A percentile compares a stretch with the other conserved stretches of the same genome.
Evolutionary conservation across 2,888 invertebrate species (phyloP).

Genomic region (Drosophila cognata): DNA sequence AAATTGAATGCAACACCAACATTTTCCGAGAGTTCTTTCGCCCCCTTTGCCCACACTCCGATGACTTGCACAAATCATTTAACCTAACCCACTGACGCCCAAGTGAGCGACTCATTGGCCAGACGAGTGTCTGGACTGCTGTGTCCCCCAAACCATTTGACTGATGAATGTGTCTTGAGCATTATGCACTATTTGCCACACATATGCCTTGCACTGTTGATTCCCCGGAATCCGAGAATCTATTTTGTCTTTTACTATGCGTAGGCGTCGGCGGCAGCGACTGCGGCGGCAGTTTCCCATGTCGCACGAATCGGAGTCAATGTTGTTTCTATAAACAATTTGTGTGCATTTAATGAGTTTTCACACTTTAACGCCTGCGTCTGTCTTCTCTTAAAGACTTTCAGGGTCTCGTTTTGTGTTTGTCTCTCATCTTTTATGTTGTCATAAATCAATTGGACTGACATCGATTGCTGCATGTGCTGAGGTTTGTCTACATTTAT

Average conservation of each 20-base stretch:
- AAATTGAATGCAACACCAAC: constrained; percentile 66
- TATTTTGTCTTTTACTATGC: constrained; percentile 20
- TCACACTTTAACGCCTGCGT: constrained; percentile 70
- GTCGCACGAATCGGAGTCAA: constrained; percentile 19
- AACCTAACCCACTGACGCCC: constrained; percentile 50
- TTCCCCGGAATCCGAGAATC: constrained; percentile 27
- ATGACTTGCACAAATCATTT: constrained; percentile 53
- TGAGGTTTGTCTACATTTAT: constrained; percentile 42
- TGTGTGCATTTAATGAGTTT: constrained; percentile 74
- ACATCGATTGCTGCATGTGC: constrained; percentile 67
- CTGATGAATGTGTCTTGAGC: constrained; percentile 42
- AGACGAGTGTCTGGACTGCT: constrained; percentile 54
- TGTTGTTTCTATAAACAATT: constrained; percentile 64
- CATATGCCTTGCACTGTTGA: constrained; percentile 12
- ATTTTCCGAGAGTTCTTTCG: constrained; percentile 23
- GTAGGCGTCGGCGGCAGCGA: constrained; percentile 44
- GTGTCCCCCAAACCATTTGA: constrained; percentile 42
- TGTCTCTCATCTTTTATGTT: constrained; percentile 61
- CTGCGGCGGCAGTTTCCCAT: constrained; percentile 13
- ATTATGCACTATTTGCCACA: constrained; percentile 20
- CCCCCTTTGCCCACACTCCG: not conserved
- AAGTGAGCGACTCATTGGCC: constrained; percentile 52
- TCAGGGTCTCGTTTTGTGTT: constrained; percentile 22
- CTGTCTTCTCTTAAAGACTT: constrained; percentile 9
- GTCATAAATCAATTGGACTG: constrained; percentile 66